Evolutionary conservation across 1,140 invertebrate genomes (phyloP), one percentile per base, ranked within the genome.

Genomic region (Copidosoma floridanum): DNA sequence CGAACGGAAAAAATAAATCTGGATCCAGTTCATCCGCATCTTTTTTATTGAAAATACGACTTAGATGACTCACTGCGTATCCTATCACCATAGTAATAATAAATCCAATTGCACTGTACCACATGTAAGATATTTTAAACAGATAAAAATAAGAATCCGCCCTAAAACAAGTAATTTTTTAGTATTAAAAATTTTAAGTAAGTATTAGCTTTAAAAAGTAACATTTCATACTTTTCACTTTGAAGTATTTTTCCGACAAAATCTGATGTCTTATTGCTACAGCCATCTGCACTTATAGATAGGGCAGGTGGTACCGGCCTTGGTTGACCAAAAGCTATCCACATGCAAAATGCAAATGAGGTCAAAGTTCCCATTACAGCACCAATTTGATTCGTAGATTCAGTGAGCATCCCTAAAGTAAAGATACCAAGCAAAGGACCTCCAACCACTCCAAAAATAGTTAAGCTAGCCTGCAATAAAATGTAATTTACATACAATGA

Each of bases 51-150:
- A 57, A 8, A 3, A 32, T 11, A 16, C 38, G 48, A 38, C 7
- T 50, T 37, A 66, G 23, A 20, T 57, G 38, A 46, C 65, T 66
- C 2, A 86, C 70, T 1, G 88, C n/a, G 29, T 85, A 75, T 16
- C 90, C 90, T 51, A 90, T 65, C 0, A 88, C 27, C 3, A 91
- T 68, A 2, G 90, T 86, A 0, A 86, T 68, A 0, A 83, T 3
- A 61, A 90, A 86, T 48, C 89, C 91, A 43, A 92, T 76, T 0
- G 88, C 84, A 5, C 86, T 83, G 71, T 89, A 90, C 89, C 93
- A 97, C 83, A 95, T 85, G 71, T 96, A 97, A 0, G 93, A 95
- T 12, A 97, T 81, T 57, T 86, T 82, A 69, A 92, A 90, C 0
- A 88, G 55, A 54, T 74, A 76, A 26, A 77, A 70, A 48, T 68